A percentile compares a stretch with the other conserved stretches of the same genome.
Evolutionary conservation across 2,888 invertebrate species (phyloP).

Genomic region (Cheilosia variabilis): DNA sequence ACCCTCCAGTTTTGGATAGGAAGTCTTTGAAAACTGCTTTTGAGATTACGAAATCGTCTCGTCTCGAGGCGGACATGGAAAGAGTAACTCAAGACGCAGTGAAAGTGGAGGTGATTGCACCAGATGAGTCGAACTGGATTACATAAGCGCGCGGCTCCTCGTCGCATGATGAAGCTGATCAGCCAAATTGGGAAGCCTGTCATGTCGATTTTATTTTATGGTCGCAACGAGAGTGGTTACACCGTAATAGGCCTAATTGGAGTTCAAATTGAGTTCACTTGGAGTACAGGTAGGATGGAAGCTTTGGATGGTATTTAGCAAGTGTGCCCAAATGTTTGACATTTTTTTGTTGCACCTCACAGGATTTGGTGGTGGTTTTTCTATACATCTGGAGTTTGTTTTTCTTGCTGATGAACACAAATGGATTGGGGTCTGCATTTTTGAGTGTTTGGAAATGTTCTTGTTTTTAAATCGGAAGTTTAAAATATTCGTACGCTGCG

Average conservation of each 20-base stretch:
- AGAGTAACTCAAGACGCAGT: conserved; percentile 41
- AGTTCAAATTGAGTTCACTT: conserved; percentile 42
- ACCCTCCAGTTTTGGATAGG: conserved; percentile 15
- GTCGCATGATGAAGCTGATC: conserved; percentile 47
- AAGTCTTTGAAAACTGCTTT: conserved; percentile 14
- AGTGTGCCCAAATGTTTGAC: too few relatives aligned
- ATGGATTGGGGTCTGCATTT: too few relatives aligned
- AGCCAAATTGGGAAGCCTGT: conserved; percentile 53
- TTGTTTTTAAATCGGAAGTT: too few relatives aligned
- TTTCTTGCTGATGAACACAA: too few relatives aligned
- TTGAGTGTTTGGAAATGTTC: too few relatives aligned
- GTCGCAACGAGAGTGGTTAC: conserved; percentile 43
- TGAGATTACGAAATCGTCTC: conserved; percentile 42
- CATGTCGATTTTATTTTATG: conserved; percentile 10
- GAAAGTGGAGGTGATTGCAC: conserved; percentile 66
- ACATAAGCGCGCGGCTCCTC: conserved; percentile 8
- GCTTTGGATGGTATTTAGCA: background rate
- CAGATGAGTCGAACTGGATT: conserved; percentile 44
- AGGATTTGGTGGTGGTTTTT: too few relatives aligned
- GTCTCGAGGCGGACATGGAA: conserved; percentile 2
- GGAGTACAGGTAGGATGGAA: background rate
- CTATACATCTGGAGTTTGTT: too few relatives aligned
- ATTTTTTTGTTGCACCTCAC: too few relatives aligned
- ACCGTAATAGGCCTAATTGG: conserved; percentile 51
- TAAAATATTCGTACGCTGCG: too few relatives aligned